Conservation (phyloP, 2,113 vertebrate species). For the Carettochelys insculpta region DNA sequence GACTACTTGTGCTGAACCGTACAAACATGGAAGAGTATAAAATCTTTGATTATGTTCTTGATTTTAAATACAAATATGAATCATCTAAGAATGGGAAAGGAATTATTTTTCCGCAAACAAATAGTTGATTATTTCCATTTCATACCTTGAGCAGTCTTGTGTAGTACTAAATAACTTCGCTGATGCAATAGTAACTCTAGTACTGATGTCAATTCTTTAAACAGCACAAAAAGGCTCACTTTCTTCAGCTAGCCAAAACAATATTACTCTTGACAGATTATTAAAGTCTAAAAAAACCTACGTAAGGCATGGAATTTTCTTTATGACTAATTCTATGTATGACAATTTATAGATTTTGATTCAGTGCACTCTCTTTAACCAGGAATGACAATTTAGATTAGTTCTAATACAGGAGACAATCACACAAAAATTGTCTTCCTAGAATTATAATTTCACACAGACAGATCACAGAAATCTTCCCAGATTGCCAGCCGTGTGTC, state of each 20-base stretch:
- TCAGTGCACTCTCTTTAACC: neutral
- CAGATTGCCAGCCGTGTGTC: rapidly evolving
- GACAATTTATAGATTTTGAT: neutral
- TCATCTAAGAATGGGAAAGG: neutral
- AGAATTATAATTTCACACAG: neutral
- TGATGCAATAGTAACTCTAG: neutral
- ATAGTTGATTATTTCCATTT: neutral
- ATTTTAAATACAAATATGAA: neutral
- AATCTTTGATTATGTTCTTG: neutral
- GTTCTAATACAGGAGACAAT: neutral
- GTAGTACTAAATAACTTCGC: neutral
- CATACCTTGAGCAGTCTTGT: neutral
- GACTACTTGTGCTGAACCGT: neutral
- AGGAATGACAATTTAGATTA: neutral
- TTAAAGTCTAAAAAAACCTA: neutral
- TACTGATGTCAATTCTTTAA: neutral
- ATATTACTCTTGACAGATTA: neutral
- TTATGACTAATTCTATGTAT: neutral
- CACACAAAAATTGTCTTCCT: neutral
- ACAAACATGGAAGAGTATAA: neutral
- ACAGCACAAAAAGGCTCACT: neutral
- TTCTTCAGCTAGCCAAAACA: neutral
- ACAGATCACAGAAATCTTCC: neutral
- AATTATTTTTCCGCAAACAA: neutral
- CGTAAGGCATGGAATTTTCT: neutral